Evolutionary conservation across 2,113 vertebrate species (phyloP), one percentile per base, ranked within the genome.

Genomic region (Gymnocephalus cernua): DNA sequence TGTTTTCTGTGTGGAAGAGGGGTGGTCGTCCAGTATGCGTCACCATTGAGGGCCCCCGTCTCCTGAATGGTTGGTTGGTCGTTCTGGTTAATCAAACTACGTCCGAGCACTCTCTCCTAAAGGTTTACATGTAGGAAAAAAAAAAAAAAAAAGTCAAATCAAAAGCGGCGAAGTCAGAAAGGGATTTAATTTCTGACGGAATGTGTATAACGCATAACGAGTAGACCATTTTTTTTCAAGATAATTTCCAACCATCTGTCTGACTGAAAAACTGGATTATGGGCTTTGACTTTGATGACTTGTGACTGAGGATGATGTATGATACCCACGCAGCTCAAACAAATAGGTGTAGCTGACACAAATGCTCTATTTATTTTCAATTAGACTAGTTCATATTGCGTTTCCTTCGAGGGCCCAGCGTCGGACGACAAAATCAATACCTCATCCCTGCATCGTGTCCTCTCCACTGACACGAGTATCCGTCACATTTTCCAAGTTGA

Each of bases 401-500:
- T 88, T 90, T 82, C 66, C 76, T 63, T 61, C 57, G 16, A 53
- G 59, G 25, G 25, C 54, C 35, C 35, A 45, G 84, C 82, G 44
- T 82, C 71, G 7, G 62, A 76, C 11, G 61, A 68, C 67, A 59
- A 63, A 91, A 94, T 94, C 90, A 80, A 93, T 95, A 90, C 16
- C 82, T 86, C 70, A 86, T 92, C 74, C 67, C 58, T 58, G 57
- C 78, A 35, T 54, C 23, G 4, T 74, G 53, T 74, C 73, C 8
- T 41, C 79, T 74, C 73, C 8, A 35, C 79, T 77, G 90, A 83
- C 65, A 70, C 66, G 59, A 57, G 11, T 9, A 83, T 87, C 82
- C 9, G 64, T 90, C 89, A 84, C 61, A 57, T 54, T 38, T 56
- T 53, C 32, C 62, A 48, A 56, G 21, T 62, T 10, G 2, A 14